Conservation (phyloP, 2,797 vertebrate species). For the Tapera naevia region DNA sequence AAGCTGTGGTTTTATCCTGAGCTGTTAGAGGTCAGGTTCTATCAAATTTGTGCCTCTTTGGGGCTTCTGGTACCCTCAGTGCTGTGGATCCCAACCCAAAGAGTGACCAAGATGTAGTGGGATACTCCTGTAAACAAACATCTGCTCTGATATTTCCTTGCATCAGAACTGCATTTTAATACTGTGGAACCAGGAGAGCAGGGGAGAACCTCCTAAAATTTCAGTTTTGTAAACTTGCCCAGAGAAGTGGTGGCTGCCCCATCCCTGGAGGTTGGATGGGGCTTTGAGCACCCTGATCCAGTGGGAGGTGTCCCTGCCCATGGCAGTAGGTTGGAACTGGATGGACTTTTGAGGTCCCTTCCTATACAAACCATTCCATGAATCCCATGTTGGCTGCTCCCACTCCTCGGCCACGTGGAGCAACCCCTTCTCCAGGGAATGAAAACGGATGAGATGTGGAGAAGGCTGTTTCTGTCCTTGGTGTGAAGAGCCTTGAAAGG, state of each 20-base stretch:
- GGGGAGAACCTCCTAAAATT: rapidly evolving
- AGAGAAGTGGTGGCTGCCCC: not conserved
- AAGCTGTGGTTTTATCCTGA: not conserved
- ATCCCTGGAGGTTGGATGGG: too few species aligned
- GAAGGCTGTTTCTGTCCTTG: not conserved
- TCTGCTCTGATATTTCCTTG: rapidly evolving
- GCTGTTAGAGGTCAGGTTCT: too few species aligned
- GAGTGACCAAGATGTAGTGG: not conserved
- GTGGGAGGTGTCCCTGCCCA: too few species aligned
- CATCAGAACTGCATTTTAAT: rapidly evolving
- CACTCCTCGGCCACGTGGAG: rapidly evolving
- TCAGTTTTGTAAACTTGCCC: not conserved
- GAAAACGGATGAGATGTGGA: rapidly evolving
- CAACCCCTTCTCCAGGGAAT: rapidly evolving
- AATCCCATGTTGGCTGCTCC: rapidly evolving
- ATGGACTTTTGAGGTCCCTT: too few species aligned
- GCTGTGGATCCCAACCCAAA: rapidly evolving
- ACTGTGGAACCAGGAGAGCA: not conserved
- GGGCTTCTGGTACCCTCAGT: rapidly evolving
- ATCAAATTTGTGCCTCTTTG: not conserved
- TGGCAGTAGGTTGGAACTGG: too few species aligned
- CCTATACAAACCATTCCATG: too few species aligned
- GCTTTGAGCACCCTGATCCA: too few species aligned
- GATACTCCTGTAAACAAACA: not conserved
- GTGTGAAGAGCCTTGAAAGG: not conserved